These are phyloP conservation scores for Neopelma chrysocephalum DNA, from an alignment of 2,797 vertebrate genomes.

Conservation along the genomic window DNA sequence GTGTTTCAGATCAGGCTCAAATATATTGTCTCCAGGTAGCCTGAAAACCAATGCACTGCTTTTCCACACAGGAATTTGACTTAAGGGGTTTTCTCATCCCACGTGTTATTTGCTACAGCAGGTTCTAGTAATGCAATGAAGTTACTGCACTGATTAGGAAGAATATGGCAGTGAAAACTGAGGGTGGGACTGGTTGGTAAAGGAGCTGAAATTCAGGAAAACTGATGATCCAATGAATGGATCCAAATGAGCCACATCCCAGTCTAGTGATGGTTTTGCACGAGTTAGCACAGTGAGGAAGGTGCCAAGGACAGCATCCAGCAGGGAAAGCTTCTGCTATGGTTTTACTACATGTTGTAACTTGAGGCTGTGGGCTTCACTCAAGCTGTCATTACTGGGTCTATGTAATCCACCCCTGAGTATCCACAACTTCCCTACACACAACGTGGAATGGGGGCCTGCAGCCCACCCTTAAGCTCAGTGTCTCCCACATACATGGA, in stretches of 20 bases:
- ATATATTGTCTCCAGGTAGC: not conserved
- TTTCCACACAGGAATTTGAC: not conserved
- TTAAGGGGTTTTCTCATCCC: not conserved
- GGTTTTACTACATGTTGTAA: not conserved
- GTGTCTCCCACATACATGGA: not conserved
- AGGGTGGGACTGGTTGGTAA: not conserved
- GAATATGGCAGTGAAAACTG: not conserved
- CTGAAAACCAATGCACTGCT: not conserved
- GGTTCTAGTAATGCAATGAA: not conserved
- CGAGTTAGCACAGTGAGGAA: not conserved
- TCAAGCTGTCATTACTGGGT: not conserved
- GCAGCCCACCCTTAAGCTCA: not conserved
- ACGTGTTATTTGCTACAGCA: rapidly evolving
- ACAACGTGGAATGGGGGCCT: not conserved
- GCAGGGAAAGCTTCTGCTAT: not conserved
- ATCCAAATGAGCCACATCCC: not conserved
- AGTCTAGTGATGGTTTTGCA: not conserved
- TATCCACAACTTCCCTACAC: not conserved
- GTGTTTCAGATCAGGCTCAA: not conserved
- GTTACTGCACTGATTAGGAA: not conserved
- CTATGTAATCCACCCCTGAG: not conserved
- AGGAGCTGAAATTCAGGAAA: not conserved
- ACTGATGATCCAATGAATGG: not conserved
- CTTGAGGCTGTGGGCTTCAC: not conserved
- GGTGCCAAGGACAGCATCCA: not conserved